These are phyloP conservation scores for Ligdia adustata DNA, from an alignment of 2,888 invertebrate genomes.

Conservation along the genomic window DNA sequence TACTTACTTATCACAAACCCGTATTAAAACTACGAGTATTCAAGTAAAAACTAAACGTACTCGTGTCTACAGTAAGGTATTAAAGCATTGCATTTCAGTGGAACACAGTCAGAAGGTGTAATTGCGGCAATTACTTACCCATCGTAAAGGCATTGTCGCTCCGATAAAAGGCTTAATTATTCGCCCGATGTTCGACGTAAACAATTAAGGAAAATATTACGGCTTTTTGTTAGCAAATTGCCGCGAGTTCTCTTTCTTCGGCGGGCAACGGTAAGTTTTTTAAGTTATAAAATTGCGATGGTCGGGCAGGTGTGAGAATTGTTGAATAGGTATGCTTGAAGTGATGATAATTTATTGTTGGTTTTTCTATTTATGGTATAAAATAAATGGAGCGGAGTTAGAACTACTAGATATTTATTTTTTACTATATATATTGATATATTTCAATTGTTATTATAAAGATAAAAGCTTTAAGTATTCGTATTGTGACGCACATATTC, in stretches of 20 bases:
- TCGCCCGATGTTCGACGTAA: slow-evolving; percentile 44
- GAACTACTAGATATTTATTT: no score
- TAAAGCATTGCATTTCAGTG: no score
- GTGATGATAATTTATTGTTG: no score
- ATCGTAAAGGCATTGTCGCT: slow-evolving; percentile 45
- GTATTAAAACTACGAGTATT: slow-evolving; percentile 18
- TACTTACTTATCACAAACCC: slow-evolving; percentile 15
- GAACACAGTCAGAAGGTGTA: slow-evolving; percentile 36
- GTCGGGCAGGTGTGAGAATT: slow-evolving; percentile 28
- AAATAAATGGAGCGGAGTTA: no score
- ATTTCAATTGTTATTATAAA: no score
- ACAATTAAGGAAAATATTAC: slow-evolving; percentile 44
- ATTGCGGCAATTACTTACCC: slow-evolving; percentile 59
- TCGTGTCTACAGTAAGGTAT: no score
- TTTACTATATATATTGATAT: no score
- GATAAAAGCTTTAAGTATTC: no score
- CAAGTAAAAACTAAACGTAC: no score
- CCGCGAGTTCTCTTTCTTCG: slow-evolving; percentile 20
- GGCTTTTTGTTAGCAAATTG: slow-evolving; percentile 33
- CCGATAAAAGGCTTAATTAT: slow-evolving; percentile 38
- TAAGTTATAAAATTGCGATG: slow-evolving; percentile 1
- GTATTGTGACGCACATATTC: no score
- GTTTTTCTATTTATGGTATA: no score
- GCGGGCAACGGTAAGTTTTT: slow-evolving; percentile 17
- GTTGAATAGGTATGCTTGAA: background rate